phyloP scores from a whole-genome alignment of 2,888 invertebrate genomes.

The Morinoia aosen region DNA sequence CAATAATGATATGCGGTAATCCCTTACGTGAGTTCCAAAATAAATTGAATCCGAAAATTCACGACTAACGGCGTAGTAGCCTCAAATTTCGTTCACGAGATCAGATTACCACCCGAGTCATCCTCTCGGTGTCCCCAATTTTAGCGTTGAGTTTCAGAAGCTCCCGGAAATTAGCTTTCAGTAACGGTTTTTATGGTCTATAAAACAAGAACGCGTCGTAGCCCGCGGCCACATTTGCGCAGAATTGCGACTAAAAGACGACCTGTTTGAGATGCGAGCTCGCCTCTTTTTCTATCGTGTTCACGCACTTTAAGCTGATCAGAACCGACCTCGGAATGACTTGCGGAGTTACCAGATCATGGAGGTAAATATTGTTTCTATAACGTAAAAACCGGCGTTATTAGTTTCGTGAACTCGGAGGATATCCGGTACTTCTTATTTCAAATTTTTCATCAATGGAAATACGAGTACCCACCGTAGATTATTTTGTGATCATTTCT shows the following conservation, averaged over 20 bases:
- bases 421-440: too few relatives aligned
- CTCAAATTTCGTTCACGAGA: slow-evolving; percentile 32
- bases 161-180: slow-evolving; percentile 52
- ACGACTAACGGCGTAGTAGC: slow-evolving; percentile 31
- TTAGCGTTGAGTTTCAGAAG: slow-evolving; percentile 40
- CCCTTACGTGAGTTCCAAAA: background rate
- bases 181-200: slow-evolving; percentile 53
- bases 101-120: slow-evolving; percentile 37
- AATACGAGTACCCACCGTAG: too few relatives aligned
- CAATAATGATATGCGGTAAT: background rate
- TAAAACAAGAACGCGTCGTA: slow-evolving; percentile 49
- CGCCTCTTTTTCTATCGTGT: slow-evolving; percentile 21
- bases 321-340: background rate
- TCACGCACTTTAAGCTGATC: background rate
- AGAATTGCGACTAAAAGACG: slow-evolving; percentile 46
- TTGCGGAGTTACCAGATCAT: background rate
- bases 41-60: slow-evolving; percentile 20
- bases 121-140: slow-evolving; percentile 47
- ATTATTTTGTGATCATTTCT: too few relatives aligned
- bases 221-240: slow-evolving; percentile 45
- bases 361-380: background rate
- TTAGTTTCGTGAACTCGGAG: too few relatives aligned
- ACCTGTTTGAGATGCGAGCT: slow-evolving; percentile 41
- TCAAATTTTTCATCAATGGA: too few relatives aligned
- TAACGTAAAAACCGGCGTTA: background rate